Evolutionary conservation across 2,797 vertebrate species (phyloP).

Genomic region (Martes flavigula): DNA sequence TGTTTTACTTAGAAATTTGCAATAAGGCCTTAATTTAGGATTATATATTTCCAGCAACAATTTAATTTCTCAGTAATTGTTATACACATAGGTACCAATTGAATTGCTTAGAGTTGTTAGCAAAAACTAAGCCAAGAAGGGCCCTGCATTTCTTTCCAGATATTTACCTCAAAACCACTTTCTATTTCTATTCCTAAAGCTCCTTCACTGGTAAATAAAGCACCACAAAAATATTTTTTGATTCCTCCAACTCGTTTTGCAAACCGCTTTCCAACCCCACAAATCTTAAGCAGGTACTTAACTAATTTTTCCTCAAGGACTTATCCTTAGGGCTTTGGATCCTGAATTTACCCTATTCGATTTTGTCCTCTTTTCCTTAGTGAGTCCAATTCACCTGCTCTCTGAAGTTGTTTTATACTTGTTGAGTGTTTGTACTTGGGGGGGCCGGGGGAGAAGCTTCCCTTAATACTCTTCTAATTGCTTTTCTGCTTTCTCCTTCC

Average conservation of each 20-base stretch:
- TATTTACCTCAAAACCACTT: not conserved
- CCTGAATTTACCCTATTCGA: not conserved
- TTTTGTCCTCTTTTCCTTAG: not conserved
- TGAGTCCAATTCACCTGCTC: not conserved
- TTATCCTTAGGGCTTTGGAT: not conserved
- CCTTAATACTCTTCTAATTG: not conserved
- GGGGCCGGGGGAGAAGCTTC: not conserved
- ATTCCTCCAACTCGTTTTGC: not conserved
- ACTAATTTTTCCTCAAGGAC: not conserved
- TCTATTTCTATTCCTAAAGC: not conserved
- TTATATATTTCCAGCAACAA: not conserved
- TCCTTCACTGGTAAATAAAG: not conserved
- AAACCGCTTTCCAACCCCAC: not conserved
- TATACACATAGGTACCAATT: not conserved
- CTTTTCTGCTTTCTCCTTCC: not conserved
- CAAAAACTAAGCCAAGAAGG: not conserved
- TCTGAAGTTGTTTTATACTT: not conserved
- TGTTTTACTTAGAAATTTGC: not conserved
- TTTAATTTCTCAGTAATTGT: slow-evolving; percentile 19
- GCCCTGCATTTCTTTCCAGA: not conserved
- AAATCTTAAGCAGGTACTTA: not conserved
- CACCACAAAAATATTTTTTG: not conserved
- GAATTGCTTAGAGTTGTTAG: not conserved
- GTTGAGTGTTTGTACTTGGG: not conserved
- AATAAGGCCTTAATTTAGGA: not conserved